Percentiles rank a stretch among this genome's conserved stretches.
Evolutionary conservation across 2,113 vertebrate species (phyloP).

Genomic region (Elephas maximus): DNA sequence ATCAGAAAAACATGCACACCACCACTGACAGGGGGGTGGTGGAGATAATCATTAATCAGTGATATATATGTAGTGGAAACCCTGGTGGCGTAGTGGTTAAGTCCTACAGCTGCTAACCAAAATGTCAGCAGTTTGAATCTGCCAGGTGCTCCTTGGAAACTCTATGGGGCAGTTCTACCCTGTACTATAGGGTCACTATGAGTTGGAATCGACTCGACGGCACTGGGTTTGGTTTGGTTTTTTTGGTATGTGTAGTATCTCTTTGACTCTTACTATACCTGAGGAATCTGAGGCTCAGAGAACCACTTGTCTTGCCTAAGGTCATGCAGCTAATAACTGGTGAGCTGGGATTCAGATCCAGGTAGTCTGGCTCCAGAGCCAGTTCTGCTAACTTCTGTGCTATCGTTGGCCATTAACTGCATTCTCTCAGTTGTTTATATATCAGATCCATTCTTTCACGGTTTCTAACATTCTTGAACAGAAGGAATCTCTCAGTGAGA

Average conservation of each 20-base stretch:
- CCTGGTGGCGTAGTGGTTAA: no score
- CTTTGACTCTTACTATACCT: background rate
- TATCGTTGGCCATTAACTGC: background rate
- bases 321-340: background rate
- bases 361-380: background rate
- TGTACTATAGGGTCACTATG: no score
- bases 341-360: background rate
- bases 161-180: no score
- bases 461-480: background rate
- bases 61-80: background rate
- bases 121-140: no score
- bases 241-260: background rate
- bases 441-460: background rate
- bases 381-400: background rate
- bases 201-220: no score
- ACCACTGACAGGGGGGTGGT: no score
- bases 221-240: no score
- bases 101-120: no score
- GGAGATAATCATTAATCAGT: no score
- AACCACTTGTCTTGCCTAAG: background rate
- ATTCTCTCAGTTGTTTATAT: background rate
- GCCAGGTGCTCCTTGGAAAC: no score
- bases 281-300: background rate
- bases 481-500: background rate
- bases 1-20: no score